These are phyloP conservation scores for Takifugu bimaculatus DNA, from an alignment of 2,113 vertebrate species.

Conservation along the genomic window DNA sequence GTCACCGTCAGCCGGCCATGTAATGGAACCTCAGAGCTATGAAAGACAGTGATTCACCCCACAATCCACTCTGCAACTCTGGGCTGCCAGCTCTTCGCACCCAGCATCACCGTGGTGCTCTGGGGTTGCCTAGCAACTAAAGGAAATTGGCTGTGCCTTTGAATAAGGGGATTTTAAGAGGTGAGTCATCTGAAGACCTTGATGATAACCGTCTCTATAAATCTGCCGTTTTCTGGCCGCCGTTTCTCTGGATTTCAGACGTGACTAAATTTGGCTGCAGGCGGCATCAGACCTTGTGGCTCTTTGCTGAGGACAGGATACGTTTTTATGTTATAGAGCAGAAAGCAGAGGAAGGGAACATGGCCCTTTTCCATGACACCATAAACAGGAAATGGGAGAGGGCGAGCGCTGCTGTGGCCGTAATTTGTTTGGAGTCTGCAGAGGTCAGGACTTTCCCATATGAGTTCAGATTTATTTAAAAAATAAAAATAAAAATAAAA, in stretches of 20 bases:
- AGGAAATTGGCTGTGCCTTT: constrained; percentile 65
- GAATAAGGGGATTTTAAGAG: constrained; percentile 59
- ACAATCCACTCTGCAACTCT: constrained; percentile 45
- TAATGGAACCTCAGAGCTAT: constrained; percentile 54
- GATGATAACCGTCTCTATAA: constrained; percentile 53
- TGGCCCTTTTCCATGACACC: constrained; percentile 59
- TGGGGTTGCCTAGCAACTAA: constrained; percentile 73
- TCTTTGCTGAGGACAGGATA: constrained; percentile 6
- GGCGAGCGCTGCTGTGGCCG: constrained; percentile 15
- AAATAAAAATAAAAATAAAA: not conserved
- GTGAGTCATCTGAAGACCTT: constrained; percentile 48
- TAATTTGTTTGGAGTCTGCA: constrained; percentile 1
- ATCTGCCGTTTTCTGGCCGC: constrained; percentile 23
- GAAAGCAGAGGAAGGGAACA: constrained; percentile 35
- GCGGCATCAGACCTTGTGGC: constrained; percentile 7
- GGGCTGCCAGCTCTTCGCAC: constrained; percentile 55
- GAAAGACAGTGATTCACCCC: constrained; percentile 58
- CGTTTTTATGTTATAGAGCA: constrained; percentile 40
- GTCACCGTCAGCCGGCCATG: constrained; percentile 48
- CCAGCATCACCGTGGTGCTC: constrained; percentile 46
- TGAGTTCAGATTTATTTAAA: not conserved
- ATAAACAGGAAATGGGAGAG: constrained; percentile 66
- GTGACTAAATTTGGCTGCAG: constrained; percentile 31
- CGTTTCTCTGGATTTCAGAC: constrained; percentile 22
- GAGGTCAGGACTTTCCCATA: constrained; percentile 63